Percentiles rank a stretch among this genome's conserved stretches.
Evolutionary conservation across 2,888 invertebrate species (phyloP).

Genomic region (Notodromas monacha): DNA sequence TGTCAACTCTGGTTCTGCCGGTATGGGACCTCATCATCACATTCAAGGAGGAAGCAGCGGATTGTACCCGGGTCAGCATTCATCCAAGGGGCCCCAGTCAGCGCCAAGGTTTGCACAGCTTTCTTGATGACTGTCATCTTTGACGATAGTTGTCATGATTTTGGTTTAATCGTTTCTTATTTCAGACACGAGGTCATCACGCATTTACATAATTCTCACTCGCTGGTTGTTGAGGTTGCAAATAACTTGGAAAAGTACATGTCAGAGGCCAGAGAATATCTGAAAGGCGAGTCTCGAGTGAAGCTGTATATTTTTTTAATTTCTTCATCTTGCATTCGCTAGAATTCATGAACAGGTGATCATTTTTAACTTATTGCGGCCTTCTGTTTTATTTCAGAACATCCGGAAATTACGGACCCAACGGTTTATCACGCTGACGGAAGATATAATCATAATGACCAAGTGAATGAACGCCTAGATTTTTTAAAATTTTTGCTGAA

Average conservation of each 20-base stretch:
- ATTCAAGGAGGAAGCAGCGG: constrained; percentile 8
- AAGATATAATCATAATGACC: constrained; percentile 59
- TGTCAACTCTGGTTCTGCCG: too few species aligned
- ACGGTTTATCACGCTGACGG: constrained; percentile 26
- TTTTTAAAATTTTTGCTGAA: constrained; percentile 67
- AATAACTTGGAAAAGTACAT: constrained; percentile 67
- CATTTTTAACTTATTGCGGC: background rate
- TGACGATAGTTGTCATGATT: background rate
- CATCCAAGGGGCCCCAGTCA: constrained; percentile 10
- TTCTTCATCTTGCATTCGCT: background rate
- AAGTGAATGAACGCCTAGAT: constrained; percentile 72
- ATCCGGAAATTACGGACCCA: constrained; percentile 36
- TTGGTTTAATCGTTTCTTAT: too few species aligned
- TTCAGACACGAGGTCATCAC: constrained; percentile 44
- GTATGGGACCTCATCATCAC: too few species aligned
- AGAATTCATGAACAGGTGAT: background rate
- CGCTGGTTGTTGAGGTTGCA: constrained; percentile 66
- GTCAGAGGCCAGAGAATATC: constrained; percentile 38
- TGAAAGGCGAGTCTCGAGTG: constrained; percentile 17
- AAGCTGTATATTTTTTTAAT: background rate
- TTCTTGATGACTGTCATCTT: background rate
- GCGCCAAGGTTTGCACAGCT: constrained; percentile 2
- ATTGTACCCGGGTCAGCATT: constrained; percentile 7
- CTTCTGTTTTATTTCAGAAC: constrained; percentile 20
- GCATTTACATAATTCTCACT: constrained; percentile 59